Evolutionary conservation across 2,113 vertebrate species (phyloP).

Genomic region (Phodopus roborovskii): DNA sequence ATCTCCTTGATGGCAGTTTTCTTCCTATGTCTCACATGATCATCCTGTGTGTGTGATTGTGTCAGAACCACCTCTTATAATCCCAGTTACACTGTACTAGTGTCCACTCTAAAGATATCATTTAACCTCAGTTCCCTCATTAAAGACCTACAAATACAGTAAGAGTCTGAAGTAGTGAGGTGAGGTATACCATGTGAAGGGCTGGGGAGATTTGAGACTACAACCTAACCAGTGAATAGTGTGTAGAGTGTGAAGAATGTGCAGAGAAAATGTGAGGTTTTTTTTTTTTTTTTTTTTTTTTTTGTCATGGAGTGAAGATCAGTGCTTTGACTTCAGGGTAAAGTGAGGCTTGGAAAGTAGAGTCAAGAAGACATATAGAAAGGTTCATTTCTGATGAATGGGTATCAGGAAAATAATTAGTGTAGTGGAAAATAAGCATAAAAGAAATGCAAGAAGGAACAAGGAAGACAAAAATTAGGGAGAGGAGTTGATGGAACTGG

Average conservation of each 20-base stretch:
- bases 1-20: not conserved
- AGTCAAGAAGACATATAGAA: not conserved
- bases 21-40: not conserved
- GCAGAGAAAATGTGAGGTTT: not conserved
- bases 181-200: not conserved
- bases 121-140: constrained; percentile 2
- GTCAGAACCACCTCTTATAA: not conserved
- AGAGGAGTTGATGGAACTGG: not conserved
- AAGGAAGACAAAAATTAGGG: not conserved
- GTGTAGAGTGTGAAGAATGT: not conserved
- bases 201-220: not conserved
- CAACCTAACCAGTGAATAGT: not conserved
- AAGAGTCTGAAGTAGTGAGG: not conserved
- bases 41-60: not conserved
- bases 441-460: not conserved
- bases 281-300: not conserved
- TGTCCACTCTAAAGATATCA: not conserved
- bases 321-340: not conserved
- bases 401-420: not conserved
- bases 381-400: not conserved
- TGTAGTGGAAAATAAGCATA: not conserved
- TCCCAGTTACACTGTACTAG: not conserved
- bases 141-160: constrained; percentile 8
- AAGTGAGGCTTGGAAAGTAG: not conserved
- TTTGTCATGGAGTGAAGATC: not conserved